Percentiles rank a stretch among this genome's conserved stretches.
Conservation (phyloP, 2,888 invertebrate genomes). For the Tillus elongatus region DNA sequence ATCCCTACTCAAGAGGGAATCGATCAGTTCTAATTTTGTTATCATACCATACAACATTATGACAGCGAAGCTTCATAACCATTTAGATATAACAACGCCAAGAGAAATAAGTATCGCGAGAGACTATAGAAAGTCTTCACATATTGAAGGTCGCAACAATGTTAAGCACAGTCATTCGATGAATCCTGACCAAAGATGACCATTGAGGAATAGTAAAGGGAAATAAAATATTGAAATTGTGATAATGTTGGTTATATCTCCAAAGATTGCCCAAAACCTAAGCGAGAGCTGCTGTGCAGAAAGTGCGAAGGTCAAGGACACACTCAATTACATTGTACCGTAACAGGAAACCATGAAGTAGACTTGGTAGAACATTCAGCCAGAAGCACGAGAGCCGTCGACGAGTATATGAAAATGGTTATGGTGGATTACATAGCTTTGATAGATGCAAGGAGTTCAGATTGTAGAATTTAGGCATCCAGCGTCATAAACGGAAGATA, state of each 20-base stretch:
- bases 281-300: conserved; percentile 4
- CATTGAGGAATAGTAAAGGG: neutral
- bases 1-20: conserved; percentile 3
- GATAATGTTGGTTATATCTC: neutral
- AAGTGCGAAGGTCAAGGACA: conserved; percentile 1
- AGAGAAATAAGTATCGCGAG: too few relatives aligned
- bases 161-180: too few relatives aligned
- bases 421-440: neutral
- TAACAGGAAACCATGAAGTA: neutral
- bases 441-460: conserved; percentile 21
- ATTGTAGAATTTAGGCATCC: conserved; percentile 18
- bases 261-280: conserved; percentile 6
- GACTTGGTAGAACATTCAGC: neutral
- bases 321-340: conserved; percentile 3
- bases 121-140: too few relatives aligned
- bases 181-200: neutral
- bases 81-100: too few relatives aligned
- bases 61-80: neutral
- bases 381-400: neutral
- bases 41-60: conserved; percentile 4
- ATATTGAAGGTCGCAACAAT: too few relatives aligned
- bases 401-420: neutral
- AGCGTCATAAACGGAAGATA: conserved; percentile 2
- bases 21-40: conserved; percentile 7
- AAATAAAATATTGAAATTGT: conserved; percentile 5